These are phyloP conservation scores for Andrena chrysosceles DNA, from an alignment of 2,888 invertebrate genomes.

Conservation along the genomic window DNA sequence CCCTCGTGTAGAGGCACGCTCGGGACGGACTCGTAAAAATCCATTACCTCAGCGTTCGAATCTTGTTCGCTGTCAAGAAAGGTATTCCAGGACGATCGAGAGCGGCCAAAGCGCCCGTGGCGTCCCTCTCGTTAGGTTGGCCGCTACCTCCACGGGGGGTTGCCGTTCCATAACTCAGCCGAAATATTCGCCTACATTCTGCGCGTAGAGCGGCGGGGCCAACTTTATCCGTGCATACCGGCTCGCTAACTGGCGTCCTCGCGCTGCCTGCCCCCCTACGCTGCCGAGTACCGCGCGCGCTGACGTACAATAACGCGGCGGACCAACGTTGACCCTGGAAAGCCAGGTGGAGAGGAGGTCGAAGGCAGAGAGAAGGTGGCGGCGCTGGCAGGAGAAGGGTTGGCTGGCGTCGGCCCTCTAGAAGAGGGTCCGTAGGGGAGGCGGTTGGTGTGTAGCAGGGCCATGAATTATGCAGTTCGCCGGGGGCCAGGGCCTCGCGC, in stretches of 20 bases:
- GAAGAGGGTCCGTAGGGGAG: conserved; percentile 69
- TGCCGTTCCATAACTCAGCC: conserved; percentile 79
- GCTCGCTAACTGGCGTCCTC: conserved; percentile 6
- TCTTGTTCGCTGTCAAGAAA: conserved; percentile 64
- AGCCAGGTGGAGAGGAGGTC: conserved; percentile 54
- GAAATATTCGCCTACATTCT: conserved; percentile 82
- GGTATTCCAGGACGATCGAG: conserved; percentile 64
- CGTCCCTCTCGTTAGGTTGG: conserved; percentile 63
- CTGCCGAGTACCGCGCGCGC: conserved; percentile 5
- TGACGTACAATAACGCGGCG: conserved; percentile 70
- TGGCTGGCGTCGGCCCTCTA: conserved; percentile 65
- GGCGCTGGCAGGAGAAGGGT: conserved; percentile 54
- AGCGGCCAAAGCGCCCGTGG: conserved; percentile 64
- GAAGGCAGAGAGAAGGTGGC: conserved; percentile 54
- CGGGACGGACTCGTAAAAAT: conserved; percentile 66
- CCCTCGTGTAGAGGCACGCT: conserved; percentile 23
- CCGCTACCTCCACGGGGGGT: conserved; percentile 61
- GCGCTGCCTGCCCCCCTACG: background rate
- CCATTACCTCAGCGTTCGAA: conserved; percentile 66
- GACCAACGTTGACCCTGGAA: conserved; percentile 65
- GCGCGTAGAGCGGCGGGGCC: conserved; percentile 60
- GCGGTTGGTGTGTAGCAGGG: conserved; percentile 75
- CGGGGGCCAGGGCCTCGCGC: conserved; percentile 78
- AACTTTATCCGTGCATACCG: conserved; percentile 73
- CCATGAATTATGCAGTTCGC: conserved; percentile 84